Evolutionary conservation across 1,140 invertebrate genomes (phyloP), one percentile per base, ranked within the genome.

Genomic region (Zaprionus inermis): DNA sequence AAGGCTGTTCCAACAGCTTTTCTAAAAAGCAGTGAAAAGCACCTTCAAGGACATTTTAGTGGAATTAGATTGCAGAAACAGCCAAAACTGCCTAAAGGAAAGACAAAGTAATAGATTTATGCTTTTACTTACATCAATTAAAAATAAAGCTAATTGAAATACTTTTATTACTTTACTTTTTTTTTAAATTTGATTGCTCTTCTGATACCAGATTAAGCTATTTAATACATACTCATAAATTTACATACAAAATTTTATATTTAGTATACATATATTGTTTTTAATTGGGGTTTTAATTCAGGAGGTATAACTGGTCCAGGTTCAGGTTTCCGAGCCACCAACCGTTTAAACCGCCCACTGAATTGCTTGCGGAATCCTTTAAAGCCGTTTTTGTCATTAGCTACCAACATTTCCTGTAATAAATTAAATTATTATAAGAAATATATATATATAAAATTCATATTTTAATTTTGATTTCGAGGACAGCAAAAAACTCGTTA

Each of bases 231-330:
- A 60, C 55, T 44, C 58, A 72, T 67, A 78, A 63, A 68, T 75
- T 79, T 79, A 84, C 71, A 80, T 65, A 70, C 57, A 60, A 36
- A 52, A 61, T 70, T 61, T 69, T 61, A 49, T 65, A 58, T 51
- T 95, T 94, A 97, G 93, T 97, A 97, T 79, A 97, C 97, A 92
- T 97, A 97, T 82, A 97, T 97, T 89, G 96, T 96, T 93, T 97
- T 97, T 44, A 97, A 94, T 93, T 97, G 97, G 76, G 96, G 96
- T 92, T 96, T 96, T 69, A 97, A 93, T 93, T 97, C 96, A 30
- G 96, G 95, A 63, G 97, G 96, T 93, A 97, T 96, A 82, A 96
- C 96, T 93, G 96, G 96, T 64, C 95, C 94, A 85, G 97, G 96
- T 90, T 95, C 94, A 34, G 95, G 94, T 93, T 97, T 97, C 94